These are phyloP conservation scores for Rhea americana DNA, from an alignment of 2,113 vertebrate genomes.

Conservation along the genomic window DNA sequence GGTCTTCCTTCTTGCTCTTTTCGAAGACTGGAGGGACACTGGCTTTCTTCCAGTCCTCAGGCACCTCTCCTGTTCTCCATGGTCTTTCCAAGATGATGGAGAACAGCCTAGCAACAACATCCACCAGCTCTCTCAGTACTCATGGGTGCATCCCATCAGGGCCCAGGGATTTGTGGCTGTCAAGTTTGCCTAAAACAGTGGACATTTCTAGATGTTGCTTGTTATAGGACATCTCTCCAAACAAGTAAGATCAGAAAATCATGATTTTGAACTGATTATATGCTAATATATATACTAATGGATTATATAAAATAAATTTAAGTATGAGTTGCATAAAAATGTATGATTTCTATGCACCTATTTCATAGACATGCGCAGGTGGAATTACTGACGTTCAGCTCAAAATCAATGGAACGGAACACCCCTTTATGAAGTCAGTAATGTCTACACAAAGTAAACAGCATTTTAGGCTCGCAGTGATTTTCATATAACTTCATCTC, in stretches of 20 bases:
- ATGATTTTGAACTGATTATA: not conserved
- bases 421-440: not conserved
- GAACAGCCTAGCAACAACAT: no score
- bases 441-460: not conserved
- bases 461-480: not conserved
- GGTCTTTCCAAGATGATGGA: no score
- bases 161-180: no score
- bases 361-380: not conserved
- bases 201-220: not conserved
- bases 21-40: no score
- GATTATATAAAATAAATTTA: not conserved
- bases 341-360: not conserved
- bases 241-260: not conserved
- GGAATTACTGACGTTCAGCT: rapidly evolving
- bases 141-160: no score
- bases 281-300: no score
- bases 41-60: no score
- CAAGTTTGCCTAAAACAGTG: not conserved
- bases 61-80: no score
- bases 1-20: no score
- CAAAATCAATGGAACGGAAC: not conserved
- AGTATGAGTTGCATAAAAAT: not conserved
- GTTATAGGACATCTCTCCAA: not conserved
- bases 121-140: no score
- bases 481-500: not conserved